A percentile compares a stretch with the other conserved stretches of the same genome.
Conservation (phyloP, 2,113 vertebrate genomes). For the Epinephelus lanceolatus region DNA sequence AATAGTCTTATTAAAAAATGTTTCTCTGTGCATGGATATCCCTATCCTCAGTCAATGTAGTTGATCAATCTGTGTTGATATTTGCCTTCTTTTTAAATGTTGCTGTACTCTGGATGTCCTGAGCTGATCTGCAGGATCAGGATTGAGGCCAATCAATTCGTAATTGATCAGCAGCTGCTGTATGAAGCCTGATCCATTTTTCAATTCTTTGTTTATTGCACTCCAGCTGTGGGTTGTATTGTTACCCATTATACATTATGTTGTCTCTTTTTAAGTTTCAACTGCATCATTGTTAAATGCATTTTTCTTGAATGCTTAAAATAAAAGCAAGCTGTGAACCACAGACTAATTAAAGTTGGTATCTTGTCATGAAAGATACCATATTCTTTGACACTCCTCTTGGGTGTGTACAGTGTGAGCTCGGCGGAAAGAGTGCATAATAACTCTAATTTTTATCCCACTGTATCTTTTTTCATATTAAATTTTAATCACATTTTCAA, state of each 20-base stretch:
- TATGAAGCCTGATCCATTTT: conserved; percentile 25
- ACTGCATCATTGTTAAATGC: not conserved
- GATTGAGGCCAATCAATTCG: conserved; percentile 31
- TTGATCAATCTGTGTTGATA: not conserved
- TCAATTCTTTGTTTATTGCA: conserved; percentile 8
- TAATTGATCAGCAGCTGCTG: conserved; percentile 30
- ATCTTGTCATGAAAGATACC: not conserved
- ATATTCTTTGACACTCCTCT: not conserved
- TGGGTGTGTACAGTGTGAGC: not conserved
- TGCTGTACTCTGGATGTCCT: not conserved
- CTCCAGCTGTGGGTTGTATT: not conserved
- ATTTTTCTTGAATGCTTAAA: conserved; percentile 1
- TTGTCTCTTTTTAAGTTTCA: not conserved
- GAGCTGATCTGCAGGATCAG: conserved; percentile 12
- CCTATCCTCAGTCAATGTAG: not conserved
- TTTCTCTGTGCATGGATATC: not conserved
- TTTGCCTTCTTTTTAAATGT: not conserved
- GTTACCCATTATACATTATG: not conserved
- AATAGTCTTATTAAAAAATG: not conserved
- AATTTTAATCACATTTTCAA: not conserved
- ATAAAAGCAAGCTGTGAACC: not conserved
- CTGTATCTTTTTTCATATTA: not conserved
- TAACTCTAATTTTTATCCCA: not conserved
- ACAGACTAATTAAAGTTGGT: not conserved
- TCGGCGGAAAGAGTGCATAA: not conserved